Base-by-base conservation (phyloP, 2,888 invertebrate species). In the Muschampia staudingeri region DNA sequence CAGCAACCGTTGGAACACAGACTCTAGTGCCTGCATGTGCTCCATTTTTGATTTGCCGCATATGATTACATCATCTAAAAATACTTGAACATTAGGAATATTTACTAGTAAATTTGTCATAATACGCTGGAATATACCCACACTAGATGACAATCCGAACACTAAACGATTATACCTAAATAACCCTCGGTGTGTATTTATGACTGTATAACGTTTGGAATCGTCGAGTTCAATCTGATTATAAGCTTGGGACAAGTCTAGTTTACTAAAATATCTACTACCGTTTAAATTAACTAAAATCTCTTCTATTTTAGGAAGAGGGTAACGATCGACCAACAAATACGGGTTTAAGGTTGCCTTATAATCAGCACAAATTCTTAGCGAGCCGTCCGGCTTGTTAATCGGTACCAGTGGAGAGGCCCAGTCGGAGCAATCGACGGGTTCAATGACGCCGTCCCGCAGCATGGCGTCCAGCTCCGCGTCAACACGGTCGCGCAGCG, bases 321-420 rank as follows among this genome's bases (percentile, higher is more conserved):
- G 76, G 25, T 42, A 76, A 30, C 40, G 65, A 42, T 76, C 76
- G 2, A 76, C 42, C 16, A 42, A 65, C 2, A 77, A 12, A 9
- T 25, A 25, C 8, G 48, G 77, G 19, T 77, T 77, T 3, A 77
- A 1, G 4, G 77, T 77, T 0, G 16, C n/a, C 12, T 77, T 77
- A 11, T 77, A 77, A 19, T 77, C 77, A 1, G 34, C 77, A 19
- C 77, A 77, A 42, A 69, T 77, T 48, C 77, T 40, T 14, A 77
- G 14, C 0, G n/a, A n/a, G 0, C 76, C 76, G 61, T 76, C 25
- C 65, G 12, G 25, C 25, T 76, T 76, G 0, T 19, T 9, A 1
- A 76, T 44, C 1, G 69, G 69, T 11, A 77, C 67, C 14, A 76
- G 6, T 2, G 25, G 25, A 12, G 76, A 42, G 8, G 76, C 76